phyloP scores from a whole-genome alignment of 2,888 invertebrate genomes.

The Stramonita haemastoma region DNA sequence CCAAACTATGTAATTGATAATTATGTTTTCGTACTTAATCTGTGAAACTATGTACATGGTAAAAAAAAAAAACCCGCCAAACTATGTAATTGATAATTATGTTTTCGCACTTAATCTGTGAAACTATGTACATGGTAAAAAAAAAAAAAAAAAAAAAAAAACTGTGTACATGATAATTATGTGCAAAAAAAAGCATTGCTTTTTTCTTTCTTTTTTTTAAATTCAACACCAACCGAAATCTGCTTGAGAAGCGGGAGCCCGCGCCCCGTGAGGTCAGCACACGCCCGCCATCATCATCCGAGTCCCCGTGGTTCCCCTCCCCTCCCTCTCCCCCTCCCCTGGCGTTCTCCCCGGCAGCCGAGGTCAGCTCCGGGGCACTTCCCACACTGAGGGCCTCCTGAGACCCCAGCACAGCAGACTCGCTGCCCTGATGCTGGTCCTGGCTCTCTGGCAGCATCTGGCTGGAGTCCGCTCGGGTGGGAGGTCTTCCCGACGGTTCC shows the following conservation, averaged over 20 bases:
- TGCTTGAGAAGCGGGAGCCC: neutral
- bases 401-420: slow-evolving; percentile 24
- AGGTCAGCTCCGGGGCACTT: slow-evolving; percentile 44
- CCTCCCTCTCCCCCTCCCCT: neutral
- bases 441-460: neutral
- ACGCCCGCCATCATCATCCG: slow-evolving; percentile 24
- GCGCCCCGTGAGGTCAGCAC: slow-evolving; percentile 10
- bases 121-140: too few relatives aligned
- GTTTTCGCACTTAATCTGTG: too few relatives aligned
- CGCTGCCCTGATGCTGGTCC: neutral
- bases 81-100: too few relatives aligned
- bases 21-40: too few relatives aligned
- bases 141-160: too few relatives aligned
- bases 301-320: neutral
- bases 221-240: slow-evolving; percentile 6
- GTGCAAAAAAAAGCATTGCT: too few relatives aligned
- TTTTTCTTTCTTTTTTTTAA: too few relatives aligned
- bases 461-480: slow-evolving; percentile 1
- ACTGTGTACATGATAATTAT: too few relatives aligned
- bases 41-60: too few relatives aligned
- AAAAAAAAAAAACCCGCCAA: too few relatives aligned
- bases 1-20: too few relatives aligned
- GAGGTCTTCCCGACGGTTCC: slow-evolving; percentile 20
- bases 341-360: neutral
- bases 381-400: slow-evolving; percentile 43